Evolutionary conservation across 1,140 invertebrate genomes (phyloP).

Genomic region (Drosophila asahinai): DNA sequence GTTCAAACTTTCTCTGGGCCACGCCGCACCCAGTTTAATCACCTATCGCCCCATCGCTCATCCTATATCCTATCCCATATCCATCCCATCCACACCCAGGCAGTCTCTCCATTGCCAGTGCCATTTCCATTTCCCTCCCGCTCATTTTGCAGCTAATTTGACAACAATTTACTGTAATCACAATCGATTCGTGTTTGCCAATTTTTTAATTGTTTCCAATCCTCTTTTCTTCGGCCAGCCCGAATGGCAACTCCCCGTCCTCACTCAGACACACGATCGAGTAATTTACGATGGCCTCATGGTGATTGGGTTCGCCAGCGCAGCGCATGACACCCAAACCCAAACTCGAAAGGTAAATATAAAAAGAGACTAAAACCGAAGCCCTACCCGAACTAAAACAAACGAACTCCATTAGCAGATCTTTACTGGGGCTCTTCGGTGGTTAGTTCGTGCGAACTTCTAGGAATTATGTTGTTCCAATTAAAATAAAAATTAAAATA

Average conservation of each 20-base stretch:
- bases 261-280: conserved; percentile 75
- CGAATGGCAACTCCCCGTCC: conserved; percentile 39
- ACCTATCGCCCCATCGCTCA: conserved; percentile 27
- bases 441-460: conserved; percentile 81
- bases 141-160: conserved; percentile 83
- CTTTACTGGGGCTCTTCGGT: conserved; percentile 43
- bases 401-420: conserved; percentile 82
- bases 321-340: conserved; percentile 71
- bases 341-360: conserved; percentile 34
- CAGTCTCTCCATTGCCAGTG: background rate
- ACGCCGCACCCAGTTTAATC: conserved; percentile 44
- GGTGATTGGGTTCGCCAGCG: conserved; percentile 65
- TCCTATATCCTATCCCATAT: conserved; percentile 19
- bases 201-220: conserved; percentile 85
- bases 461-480: conserved; percentile 85
- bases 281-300: conserved; percentile 83
- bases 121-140: conserved; percentile 14
- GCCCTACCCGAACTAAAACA: conserved; percentile 51
- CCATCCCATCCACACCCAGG: conserved; percentile 26
- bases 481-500: conserved; percentile 85
- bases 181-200: conserved; percentile 84
- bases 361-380: background rate
- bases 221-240: conserved; percentile 62
- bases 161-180: conserved; percentile 84
- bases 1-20: conserved; percentile 64